Percentiles rank a stretch among this genome's conserved stretches.
These are phyloP conservation scores for Hypsibius dujardini DNA, from an alignment of 1,140 invertebrate species.

Conservation along the genomic window DNA sequence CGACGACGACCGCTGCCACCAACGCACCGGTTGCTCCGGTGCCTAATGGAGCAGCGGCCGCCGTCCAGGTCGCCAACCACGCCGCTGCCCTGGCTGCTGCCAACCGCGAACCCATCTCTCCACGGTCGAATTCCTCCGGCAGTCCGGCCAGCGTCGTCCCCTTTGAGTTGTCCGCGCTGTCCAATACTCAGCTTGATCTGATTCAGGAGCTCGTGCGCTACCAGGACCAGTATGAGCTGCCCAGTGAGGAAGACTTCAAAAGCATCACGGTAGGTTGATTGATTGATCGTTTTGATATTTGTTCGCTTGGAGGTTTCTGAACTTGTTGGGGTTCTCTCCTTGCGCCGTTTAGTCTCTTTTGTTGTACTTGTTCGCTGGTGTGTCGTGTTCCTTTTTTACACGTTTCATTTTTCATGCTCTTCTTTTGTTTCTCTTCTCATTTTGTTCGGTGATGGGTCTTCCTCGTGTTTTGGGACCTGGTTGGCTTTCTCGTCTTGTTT, in stretches of 20 bases:
- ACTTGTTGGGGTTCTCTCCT: constrained; percentile 15
- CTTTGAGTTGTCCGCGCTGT: constrained; percentile 29
- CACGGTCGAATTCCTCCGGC: constrained; percentile 18
- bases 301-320: neutral
- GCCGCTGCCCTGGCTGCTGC: neutral
- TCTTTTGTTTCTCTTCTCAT: constrained; percentile 19
- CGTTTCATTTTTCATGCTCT: constrained; percentile 19
- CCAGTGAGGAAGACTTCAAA: constrained; percentile 75
- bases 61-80: neutral
- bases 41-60: constrained; percentile 16
- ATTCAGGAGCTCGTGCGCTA: constrained; percentile 86
- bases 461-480: too few species aligned
- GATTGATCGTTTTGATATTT: constrained; percentile 7
- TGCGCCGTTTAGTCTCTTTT: constrained; percentile 18
- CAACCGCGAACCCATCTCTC: constrained; percentile 5
- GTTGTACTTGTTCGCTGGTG: constrained; percentile 9
- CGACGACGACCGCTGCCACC: constrained; percentile 20
- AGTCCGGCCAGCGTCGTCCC: neutral
- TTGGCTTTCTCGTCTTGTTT: too few species aligned
- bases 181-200: constrained; percentile 70
- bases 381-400: constrained; percentile 18
- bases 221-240: constrained; percentile 90
- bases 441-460: too few species aligned
- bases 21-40: constrained; percentile 19
- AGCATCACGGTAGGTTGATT: constrained; percentile 55